Evolutionary conservation across 2,113 vertebrate species (phyloP), one percentile per base, ranked within the genome.

Genomic region (Planiliza haematocheilus): DNA sequence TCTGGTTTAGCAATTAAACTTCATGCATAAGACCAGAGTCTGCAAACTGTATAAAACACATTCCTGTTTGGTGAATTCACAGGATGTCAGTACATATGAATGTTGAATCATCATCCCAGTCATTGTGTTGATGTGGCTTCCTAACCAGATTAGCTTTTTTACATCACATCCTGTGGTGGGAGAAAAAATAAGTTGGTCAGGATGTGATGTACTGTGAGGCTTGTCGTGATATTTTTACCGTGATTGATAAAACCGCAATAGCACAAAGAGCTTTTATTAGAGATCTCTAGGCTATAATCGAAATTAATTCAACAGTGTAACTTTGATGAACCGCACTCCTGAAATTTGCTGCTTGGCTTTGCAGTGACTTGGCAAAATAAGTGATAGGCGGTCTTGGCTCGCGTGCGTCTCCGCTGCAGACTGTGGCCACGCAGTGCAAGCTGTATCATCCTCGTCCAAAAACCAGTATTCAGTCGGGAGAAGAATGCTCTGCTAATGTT

Each of bases 91-190:
- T 46, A 60, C 59, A 74, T 30, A 36, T 74, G 60, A 85, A 77
- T 75, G 76, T 63, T 82, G 70, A 86, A 58, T 84, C 84, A 83
- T 9, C 14, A 37, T 72, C 8, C 0, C 37, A 65, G 74, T 82
- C 84, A 77, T 71, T 70, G 79, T 51, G 70, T 63, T 63, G 34
- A 20, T 46, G 53, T 12, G 17, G 49, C 30, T 49, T 59, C 55
- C 34, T 41, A 55, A 66, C 43, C 59, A 39, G 61, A 73, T 30
- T 38, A 2, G 13, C 55, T 65, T 73, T 10, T 73, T 82, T 69
- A n/a, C 68, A 65, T 87, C 87, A 85, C 39, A 71, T 82, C 85
- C 74, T 81, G 70, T 65, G 56, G 60, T 45, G 57, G 39, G 20
- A 61, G 4, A 50, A 55, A 62, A 60, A 45, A 64, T 72, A 73